Percentiles rank a stretch among this genome's conserved stretches.
These are phyloP conservation scores for Andrena marginata DNA, from an alignment of 2,888 invertebrate genomes.

Conservation along the genomic window DNA sequence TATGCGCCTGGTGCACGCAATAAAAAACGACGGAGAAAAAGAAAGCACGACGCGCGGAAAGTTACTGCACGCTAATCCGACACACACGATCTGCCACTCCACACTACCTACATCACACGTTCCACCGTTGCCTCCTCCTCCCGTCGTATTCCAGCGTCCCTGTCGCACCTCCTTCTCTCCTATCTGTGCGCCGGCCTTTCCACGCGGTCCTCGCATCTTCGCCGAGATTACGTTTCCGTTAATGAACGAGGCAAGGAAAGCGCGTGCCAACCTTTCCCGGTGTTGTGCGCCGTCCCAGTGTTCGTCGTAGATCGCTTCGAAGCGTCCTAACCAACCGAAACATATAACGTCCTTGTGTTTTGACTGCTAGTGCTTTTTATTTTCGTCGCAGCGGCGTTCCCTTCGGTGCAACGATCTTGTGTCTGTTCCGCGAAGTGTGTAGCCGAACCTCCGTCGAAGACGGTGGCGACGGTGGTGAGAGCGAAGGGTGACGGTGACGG, in stretches of 20 bases:
- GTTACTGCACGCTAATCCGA: slow-evolving; percentile 45
- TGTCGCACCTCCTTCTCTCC: slow-evolving; percentile 49
- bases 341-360: slow-evolving; percentile 39
- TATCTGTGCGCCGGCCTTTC: slow-evolving; percentile 57
- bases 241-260: slow-evolving; percentile 40
- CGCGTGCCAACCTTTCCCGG: slow-evolving; percentile 25
- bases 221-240: slow-evolving; percentile 54
- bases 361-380: slow-evolving; percentile 61
- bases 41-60: slow-evolving; percentile 50
- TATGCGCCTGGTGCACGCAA: slow-evolving; percentile 65
- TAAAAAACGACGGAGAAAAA: slow-evolving; percentile 52
- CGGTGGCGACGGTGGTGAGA: slow-evolving; percentile 50
- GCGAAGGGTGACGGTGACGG: slow-evolving; percentile 43
- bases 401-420: slow-evolving; percentile 55
- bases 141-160: slow-evolving; percentile 28
- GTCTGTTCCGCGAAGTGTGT: slow-evolving; percentile 40
- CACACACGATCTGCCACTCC: slow-evolving; percentile 35
- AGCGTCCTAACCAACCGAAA: not conserved
- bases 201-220: slow-evolving; percentile 65
- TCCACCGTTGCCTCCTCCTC: slow-evolving; percentile 46
- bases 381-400: slow-evolving; percentile 20
- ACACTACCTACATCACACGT: slow-evolving; percentile 16
- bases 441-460: slow-evolving; percentile 37
- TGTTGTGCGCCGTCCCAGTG: not conserved
- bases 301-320: not conserved